A percentile compares a stretch with the other conserved stretches of the same genome.
phyloP scores from a whole-genome alignment of 2,797 vertebrate species.

The Tolypeutes matacus region DNA sequence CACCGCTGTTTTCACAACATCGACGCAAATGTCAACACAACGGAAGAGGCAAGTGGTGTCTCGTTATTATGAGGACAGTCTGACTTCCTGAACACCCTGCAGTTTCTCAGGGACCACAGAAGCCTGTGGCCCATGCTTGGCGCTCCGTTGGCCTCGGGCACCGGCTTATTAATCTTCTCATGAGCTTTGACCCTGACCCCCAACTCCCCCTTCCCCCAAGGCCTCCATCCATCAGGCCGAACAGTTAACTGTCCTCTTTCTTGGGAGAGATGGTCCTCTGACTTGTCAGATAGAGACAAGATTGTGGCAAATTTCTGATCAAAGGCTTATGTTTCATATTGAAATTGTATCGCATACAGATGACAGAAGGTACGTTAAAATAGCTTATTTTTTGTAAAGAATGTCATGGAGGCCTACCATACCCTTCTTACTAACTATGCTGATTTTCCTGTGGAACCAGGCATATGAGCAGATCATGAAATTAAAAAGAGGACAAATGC shows the following conservation, averaged over 20 bases:
- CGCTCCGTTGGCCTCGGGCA: background rate
- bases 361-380: slow-evolving; percentile 35
- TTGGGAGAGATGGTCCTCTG: background rate
- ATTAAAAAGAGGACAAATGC: background rate
- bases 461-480: background rate
- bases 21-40: background rate
- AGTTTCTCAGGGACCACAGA: background rate
- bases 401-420: background rate
- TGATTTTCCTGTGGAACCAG: background rate
- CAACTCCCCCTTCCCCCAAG: background rate
- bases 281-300: background rate
- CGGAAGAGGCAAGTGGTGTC: background rate
- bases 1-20: background rate
- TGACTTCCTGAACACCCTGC: background rate
- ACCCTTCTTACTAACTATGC: background rate
- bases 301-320: slow-evolving; percentile 25
- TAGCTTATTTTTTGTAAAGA: slow-evolving; percentile 17
- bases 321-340: slow-evolving; percentile 45
- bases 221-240: background rate
- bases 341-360: slow-evolving; percentile 16
- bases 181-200: background rate
- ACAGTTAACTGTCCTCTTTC: background rate
- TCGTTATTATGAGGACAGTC: background rate
- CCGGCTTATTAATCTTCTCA: background rate
- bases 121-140: background rate